phyloP scores from a whole-genome alignment of 2,113 vertebrate species.

The Salvator merianae region DNA sequence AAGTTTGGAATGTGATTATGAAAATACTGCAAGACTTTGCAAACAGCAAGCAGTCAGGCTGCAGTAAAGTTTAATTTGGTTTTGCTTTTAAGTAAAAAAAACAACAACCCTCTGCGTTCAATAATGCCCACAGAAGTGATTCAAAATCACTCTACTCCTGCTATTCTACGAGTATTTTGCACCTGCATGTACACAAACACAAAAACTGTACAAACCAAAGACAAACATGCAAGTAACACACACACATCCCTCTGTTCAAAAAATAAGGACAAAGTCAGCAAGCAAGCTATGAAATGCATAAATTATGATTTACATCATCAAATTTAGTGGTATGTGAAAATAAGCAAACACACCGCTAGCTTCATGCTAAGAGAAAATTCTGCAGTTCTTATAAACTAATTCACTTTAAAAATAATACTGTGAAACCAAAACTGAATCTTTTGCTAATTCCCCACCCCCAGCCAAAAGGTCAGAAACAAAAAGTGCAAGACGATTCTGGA shows the following conservation, averaged over 20 bases:
- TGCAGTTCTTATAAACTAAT: neutral
- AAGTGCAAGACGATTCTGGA: neutral
- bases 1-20: neutral
- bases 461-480: neutral
- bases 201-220: neutral
- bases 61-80: slow-evolving; percentile 19
- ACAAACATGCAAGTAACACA: neutral
- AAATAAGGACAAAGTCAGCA: slow-evolving; percentile 13
- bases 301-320: neutral
- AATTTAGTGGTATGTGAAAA: neutral
- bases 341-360: neutral
- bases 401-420: slow-evolving; percentile 1
- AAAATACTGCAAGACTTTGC: slow-evolving; percentile 17
- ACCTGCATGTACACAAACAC: neutral
- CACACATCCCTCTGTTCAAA: neutral
- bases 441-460: slow-evolving; percentile 28
- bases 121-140: slow-evolving; percentile 47
- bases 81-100: slow-evolving; percentile 15
- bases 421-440: slow-evolving; percentile 39
- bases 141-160: slow-evolving; percentile 47
- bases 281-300: neutral
- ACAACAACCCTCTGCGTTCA: slow-evolving; percentile 8
- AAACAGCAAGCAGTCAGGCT: slow-evolving; percentile 15
- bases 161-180: slow-evolving; percentile 32
- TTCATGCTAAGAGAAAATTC: fast-evolving